A percentile compares a stretch with the other conserved stretches of the same genome.
phyloP scores from a whole-genome alignment of 2,113 vertebrate genomes.

The Potamarius usumacintae region DNA sequence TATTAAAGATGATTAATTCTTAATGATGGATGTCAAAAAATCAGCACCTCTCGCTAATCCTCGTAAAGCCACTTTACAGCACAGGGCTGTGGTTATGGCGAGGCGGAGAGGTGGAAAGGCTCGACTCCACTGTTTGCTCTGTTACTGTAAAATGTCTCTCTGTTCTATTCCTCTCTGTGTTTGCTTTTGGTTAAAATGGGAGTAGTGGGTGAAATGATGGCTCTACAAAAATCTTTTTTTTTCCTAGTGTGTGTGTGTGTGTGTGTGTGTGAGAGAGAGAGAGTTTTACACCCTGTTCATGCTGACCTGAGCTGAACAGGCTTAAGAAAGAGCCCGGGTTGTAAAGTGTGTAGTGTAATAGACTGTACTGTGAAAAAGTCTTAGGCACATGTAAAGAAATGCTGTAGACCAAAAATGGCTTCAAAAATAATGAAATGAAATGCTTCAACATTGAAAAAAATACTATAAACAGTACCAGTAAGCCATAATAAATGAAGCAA shows the following conservation, averaged over 20 bases:
- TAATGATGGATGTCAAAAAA: slow-evolving; percentile 77
- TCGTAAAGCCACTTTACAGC: slow-evolving; percentile 63
- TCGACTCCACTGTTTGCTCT: slow-evolving; percentile 19
- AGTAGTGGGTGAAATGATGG: slow-evolving; percentile 4
- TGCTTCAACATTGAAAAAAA: no score
- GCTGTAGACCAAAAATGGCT: no score
- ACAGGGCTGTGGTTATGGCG: slow-evolving; percentile 24
- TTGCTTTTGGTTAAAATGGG: slow-evolving; percentile 48
- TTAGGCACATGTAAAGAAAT: no score
- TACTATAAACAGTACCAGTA: no score
- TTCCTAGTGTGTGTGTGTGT: background rate
- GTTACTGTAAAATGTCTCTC: slow-evolving; percentile 22
- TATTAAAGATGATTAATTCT: slow-evolving; percentile 78
- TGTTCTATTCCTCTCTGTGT: slow-evolving; percentile 37
- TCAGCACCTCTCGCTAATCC: slow-evolving; percentile 70
- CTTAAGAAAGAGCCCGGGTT: background rate
- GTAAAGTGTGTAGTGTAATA: background rate
- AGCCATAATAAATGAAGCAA: no score
- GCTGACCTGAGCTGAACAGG: slow-evolving; percentile 15
- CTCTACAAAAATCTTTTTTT: background rate
- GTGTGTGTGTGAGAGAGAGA: slow-evolving; percentile 17
- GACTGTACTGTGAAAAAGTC: no score
- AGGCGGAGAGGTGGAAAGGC: background rate
- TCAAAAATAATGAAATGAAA: no score
- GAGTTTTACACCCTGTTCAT: slow-evolving; percentile 45